These are phyloP conservation scores for Tryphoninae sp. DNA, from an alignment of 2,888 invertebrate species.

Conservation along the genomic window DNA sequence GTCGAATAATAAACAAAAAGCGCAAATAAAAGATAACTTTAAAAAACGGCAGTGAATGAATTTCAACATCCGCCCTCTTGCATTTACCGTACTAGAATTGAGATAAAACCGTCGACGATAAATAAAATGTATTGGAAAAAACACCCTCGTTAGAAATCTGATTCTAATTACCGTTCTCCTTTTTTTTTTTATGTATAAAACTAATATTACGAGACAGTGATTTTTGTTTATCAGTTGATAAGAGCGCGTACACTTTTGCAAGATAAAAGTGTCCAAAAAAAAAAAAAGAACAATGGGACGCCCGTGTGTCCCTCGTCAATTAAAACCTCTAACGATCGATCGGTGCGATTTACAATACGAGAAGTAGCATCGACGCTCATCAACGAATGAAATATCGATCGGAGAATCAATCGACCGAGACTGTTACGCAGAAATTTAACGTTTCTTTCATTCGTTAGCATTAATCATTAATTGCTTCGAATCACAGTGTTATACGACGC, in stretches of 20 bases:
- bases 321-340: conserved; percentile 45
- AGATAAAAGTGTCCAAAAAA: not conserved
- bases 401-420: not conserved
- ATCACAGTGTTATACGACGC: conserved; percentile 8
- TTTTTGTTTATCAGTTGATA: conserved; percentile 41
- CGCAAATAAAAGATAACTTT: not conserved
- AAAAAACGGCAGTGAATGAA: conserved; percentile 50
- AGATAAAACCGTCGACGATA: conserved; percentile 9
- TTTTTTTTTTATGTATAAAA: conserved; percentile 24
- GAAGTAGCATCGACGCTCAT: conserved; percentile 7
- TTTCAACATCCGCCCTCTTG: conserved; percentile 26
- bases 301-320: not conserved
- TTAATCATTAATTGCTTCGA: conserved; percentile 31
- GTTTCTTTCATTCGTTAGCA: conserved; percentile 6
- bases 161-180: conserved; percentile 12
- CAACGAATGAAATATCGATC: not conserved
- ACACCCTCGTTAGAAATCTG: too few relatives aligned
- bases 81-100: not conserved
- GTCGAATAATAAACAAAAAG: conserved; percentile 26
- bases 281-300: not conserved
- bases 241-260: not conserved
- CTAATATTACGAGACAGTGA: conserved; percentile 37
- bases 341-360: conserved; percentile 19
- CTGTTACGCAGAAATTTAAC: not conserved
- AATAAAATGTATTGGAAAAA: not conserved